phyloP scores from a whole-genome alignment of 1,140 invertebrate genomes.

The Scaptomyza graminum region DNA sequence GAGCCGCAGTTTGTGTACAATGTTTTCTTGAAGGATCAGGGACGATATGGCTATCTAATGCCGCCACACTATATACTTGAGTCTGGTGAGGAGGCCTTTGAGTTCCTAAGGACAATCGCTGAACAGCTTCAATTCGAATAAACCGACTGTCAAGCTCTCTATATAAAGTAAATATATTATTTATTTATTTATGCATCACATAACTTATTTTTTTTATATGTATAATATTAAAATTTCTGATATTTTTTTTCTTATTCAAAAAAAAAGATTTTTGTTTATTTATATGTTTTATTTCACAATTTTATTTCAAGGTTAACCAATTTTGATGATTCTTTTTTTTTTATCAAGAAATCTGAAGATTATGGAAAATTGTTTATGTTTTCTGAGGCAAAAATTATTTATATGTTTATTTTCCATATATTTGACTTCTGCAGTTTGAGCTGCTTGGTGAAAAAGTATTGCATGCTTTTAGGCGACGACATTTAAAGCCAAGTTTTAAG shows the following conservation, averaged over 20 bases:
- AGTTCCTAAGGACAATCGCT: constrained; percentile 89
- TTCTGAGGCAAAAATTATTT: too few species aligned
- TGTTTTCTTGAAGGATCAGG: constrained; percentile 92
- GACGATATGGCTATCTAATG: constrained; percentile 90
- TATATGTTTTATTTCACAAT: neutral
- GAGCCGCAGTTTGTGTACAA: constrained; percentile 90
- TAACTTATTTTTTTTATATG: constrained; percentile 20
- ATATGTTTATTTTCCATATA: too few species aligned
- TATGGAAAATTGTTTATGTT: too few species aligned
- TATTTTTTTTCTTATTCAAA: too few species aligned
- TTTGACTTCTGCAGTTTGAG: constrained; percentile 7
- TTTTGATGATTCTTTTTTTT: too few species aligned
- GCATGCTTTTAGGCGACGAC: constrained; percentile 54
- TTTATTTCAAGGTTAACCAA: too few species aligned
- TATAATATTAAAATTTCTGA: neutral
- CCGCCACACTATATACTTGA: constrained; percentile 90
- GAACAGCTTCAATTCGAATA: constrained; percentile 66
- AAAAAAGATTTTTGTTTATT: too few species aligned
- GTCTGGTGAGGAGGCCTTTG: constrained; percentile 91
- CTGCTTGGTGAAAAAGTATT: constrained; percentile 24
- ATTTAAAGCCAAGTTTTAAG: neutral
- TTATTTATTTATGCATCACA: constrained; percentile 1
- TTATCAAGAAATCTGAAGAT: too few species aligned
- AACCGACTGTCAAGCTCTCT: too few species aligned
- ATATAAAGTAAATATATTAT: neutral